These are phyloP conservation scores for Solenodon paradoxus DNA, from an alignment of 2,113 vertebrate species.

Conservation along the genomic window DNA sequence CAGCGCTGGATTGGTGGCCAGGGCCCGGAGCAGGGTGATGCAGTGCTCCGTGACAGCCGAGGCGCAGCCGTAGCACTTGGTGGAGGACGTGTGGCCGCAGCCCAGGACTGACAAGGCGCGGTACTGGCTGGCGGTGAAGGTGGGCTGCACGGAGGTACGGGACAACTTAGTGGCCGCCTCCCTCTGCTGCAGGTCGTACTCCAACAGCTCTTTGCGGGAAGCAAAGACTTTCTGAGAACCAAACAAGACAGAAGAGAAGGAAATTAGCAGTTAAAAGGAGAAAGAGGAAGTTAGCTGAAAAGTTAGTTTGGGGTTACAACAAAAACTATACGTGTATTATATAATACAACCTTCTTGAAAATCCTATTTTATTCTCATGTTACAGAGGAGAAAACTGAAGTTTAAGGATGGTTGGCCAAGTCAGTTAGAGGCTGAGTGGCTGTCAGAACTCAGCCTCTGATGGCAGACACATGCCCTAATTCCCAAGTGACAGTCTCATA, in stretches of 20 bases:
- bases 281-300: background rate
- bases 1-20: constrained; percentile 96
- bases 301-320: background rate
- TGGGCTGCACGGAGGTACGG: constrained; percentile 90
- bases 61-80: constrained; percentile 97
- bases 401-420: background rate
- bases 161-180: constrained; percentile 97
- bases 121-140: constrained; percentile 97
- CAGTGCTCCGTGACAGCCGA: constrained; percentile 98
- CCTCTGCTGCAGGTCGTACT: constrained; percentile 97
- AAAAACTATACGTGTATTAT: background rate
- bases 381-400: background rate
- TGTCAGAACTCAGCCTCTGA: background rate
- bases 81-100: constrained; percentile 97
- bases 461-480: background rate
- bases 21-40: constrained; percentile 94
- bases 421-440: too few relatives aligned
- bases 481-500: background rate
- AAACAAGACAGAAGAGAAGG: background rate
- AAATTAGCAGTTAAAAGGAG: background rate
- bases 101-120: constrained; percentile 94
- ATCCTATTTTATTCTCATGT: background rate
- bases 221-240: constrained; percentile 96
- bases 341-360: background rate
- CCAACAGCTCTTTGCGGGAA: constrained; percentile 97